Evolutionary conservation across 1,140 invertebrate species (phyloP), one percentile per base, ranked within the genome.

Genomic region (Micrasema minimum): DNA sequence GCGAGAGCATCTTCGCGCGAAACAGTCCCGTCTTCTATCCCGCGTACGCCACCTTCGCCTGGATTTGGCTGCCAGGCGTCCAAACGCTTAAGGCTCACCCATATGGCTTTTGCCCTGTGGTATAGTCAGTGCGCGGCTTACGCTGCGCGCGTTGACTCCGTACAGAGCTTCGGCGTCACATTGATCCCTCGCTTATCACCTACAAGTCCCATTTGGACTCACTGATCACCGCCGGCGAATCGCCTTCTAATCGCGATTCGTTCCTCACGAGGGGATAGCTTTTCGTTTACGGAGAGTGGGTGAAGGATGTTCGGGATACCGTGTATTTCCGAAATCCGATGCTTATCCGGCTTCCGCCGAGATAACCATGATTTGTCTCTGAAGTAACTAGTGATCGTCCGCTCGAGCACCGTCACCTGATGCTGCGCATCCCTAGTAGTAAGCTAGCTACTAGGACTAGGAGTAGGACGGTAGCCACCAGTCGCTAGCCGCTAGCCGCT

Each of bases 21-120:
- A 85, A 64, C 89, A 91, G 78, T 83, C 84, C 48, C 81, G 83
- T 64, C 82, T 91, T 12, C 76, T 86, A 48, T 76, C 82, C 2
- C 83, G 85, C 71, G 79, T 91, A n/a, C 85, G 82, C 75, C 82
- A 83, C 69, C 78, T 85, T 9, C 78, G 83, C 26, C 78, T 77
- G 53, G 76, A 77, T 73, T 76, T 80, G 2, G 79, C 82, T 3
- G 68, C 78, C 18, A 80, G 82, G 51, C 80, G 80, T 72, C 55
- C 76, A 78, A 68, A 64, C 77, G 79, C 79, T 76, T 72, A 70
- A 43, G 51, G 4, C 5, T 16, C 7, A 46, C 61, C 35, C 62
- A 23, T n/a, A 16, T 7, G 38, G 64, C n/a, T 79, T 73, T 78
- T 5, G 78, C 38, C 72, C 80, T 80, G 81, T 70, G 81, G 81